phyloP scores from a whole-genome alignment of 1,140 invertebrate genomes.

The Cardiocondyla obscurior region DNA sequence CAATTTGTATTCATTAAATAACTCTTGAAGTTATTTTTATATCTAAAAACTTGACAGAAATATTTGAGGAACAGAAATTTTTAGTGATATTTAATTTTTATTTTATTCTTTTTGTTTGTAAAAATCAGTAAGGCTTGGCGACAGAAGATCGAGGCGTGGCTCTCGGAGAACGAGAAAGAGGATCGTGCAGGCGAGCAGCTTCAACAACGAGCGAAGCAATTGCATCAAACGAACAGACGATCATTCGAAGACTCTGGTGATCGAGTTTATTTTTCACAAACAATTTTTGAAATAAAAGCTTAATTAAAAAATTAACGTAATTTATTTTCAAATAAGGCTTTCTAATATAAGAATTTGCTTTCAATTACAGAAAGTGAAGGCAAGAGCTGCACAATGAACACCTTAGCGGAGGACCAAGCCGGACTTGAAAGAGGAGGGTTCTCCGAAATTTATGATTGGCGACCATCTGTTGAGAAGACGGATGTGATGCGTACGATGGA shows the following conservation, averaged over 20 bases:
- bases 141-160: conserved; percentile 95
- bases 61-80: not conserved
- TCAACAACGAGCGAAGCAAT: conserved; percentile 85
- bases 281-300: not conserved
- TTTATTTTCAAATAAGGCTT: too few species aligned
- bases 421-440: conserved; percentile 81
- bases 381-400: conserved; percentile 87
- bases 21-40: not conserved
- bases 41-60: not conserved
- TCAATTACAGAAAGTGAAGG: conserved; percentile 88
- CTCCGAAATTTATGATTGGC: conserved; percentile 91
- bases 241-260: conserved; percentile 93
- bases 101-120: not conserved
- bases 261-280: not conserved
- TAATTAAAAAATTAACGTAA: too few species aligned
- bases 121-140: conserved; percentile 87
- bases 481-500: conserved; percentile 94
- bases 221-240: conserved; percentile 87
- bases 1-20: not conserved
- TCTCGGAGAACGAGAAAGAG: conserved; percentile 93
- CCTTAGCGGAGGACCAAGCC: conserved; percentile 88
- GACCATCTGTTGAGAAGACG: conserved; percentile 91
- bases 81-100: not conserved
- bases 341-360: not conserved
- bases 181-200: conserved; percentile 89